These are phyloP conservation scores for Taxidea taxus DNA, from an alignment of 2,113 vertebrate genomes.

Conservation along the genomic window DNA sequence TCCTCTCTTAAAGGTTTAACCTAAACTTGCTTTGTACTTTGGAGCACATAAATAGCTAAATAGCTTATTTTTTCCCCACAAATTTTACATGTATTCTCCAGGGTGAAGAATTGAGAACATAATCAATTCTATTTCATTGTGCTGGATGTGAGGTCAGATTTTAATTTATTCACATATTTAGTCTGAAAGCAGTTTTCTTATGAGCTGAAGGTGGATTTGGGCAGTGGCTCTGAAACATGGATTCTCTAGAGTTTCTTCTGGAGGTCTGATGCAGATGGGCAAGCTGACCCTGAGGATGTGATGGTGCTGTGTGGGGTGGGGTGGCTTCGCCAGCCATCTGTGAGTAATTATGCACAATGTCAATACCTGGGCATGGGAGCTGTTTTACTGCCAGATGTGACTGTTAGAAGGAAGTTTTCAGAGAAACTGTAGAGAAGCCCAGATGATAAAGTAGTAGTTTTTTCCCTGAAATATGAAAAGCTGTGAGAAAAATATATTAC, in stretches of 20 bases:
- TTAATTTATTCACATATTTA: conserved; percentile 10
- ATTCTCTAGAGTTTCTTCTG: background rate
- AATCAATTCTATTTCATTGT: background rate
- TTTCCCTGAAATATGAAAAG: background rate
- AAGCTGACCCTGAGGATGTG: background rate
- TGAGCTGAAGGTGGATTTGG: background rate
- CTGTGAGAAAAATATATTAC: conserved; percentile 25
- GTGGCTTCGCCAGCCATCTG: conserved; percentile 16
- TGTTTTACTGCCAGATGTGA: conserved; percentile 47
- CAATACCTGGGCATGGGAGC: background rate
- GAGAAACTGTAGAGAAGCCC: background rate
- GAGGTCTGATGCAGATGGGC: conserved; percentile 2
- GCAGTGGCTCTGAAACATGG: background rate
- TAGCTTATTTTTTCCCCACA: background rate
- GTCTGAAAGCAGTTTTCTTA: conserved; percentile 16
- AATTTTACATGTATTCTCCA: background rate
- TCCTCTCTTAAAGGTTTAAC: background rate
- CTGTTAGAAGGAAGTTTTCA: conserved; percentile 21
- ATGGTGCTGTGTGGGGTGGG: background rate
- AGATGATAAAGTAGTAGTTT: background rate
- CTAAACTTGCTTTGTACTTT: background rate
- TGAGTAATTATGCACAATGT: conserved; percentile 41
- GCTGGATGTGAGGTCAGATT: background rate
- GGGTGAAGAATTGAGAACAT: background rate
- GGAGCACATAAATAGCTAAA: background rate